phyloP scores from a whole-genome alignment of 2,113 vertebrate genomes.

The Sterna hirundo region DNA sequence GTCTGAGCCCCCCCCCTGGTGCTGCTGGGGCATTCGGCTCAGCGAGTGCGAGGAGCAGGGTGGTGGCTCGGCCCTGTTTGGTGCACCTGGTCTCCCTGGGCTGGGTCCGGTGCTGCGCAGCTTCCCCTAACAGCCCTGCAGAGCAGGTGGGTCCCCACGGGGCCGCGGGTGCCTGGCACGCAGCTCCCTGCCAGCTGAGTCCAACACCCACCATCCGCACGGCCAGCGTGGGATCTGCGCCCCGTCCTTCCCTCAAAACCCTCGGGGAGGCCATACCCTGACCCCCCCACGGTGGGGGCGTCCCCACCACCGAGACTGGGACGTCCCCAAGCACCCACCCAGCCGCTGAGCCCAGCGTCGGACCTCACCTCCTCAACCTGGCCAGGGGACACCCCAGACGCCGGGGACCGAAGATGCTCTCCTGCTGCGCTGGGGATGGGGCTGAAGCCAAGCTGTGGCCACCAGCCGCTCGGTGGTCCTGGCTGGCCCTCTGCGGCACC shows the following conservation, averaged over 20 bases:
- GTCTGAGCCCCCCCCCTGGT: background rate
- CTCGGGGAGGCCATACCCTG: background rate
- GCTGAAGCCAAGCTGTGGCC: background rate
- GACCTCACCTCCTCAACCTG: conserved; percentile 11
- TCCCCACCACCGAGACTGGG: background rate
- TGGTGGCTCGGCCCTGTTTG: background rate
- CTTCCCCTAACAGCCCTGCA: background rate
- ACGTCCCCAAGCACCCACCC: background rate
- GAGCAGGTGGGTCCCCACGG: rapidly evolving
- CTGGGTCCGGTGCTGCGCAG: background rate
- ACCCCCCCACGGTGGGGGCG: background rate
- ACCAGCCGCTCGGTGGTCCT: background rate
- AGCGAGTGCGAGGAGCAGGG: rapidly evolving
- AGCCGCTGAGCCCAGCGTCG: rapidly evolving
- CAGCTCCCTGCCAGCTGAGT: background rate
- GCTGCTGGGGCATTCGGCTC: rapidly evolving
- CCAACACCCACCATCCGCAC: rapidly evolving
- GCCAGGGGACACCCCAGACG: background rate
- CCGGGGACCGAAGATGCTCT: background rate
- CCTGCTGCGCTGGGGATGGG: background rate
- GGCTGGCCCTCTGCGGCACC: background rate
- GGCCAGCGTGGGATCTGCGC: rapidly evolving
- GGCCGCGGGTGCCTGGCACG: rapidly evolving
- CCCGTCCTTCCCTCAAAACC: rapidly evolving
- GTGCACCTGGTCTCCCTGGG: background rate